Evolutionary conservation across 2,113 vertebrate genomes (phyloP).

Genomic region (Strix uralensis): DNA sequence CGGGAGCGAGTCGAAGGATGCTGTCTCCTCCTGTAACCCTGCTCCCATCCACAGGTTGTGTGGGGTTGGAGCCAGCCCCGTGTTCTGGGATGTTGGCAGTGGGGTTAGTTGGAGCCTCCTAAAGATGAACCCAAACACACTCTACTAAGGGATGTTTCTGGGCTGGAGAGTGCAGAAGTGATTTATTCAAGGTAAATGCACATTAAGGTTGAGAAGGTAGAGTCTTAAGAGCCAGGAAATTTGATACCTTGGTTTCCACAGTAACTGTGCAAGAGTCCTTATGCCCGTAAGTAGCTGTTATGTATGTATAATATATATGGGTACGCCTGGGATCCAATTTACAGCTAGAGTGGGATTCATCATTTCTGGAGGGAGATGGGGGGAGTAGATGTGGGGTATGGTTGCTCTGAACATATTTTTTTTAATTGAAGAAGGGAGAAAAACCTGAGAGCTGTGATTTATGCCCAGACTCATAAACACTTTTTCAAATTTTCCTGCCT

Average conservation of each 20-base stretch:
- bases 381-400: not conserved
- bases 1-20: not conserved
- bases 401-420: not conserved
- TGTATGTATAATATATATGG: slow-evolving; percentile 6
- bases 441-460: slow-evolving; percentile 16
- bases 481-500: slow-evolving; percentile 57
- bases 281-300: slow-evolving; percentile 32
- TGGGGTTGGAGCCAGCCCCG: fast-evolving
- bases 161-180: not conserved
- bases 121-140: not conserved
- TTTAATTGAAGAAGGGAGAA: slow-evolving; percentile 22
- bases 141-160: not conserved
- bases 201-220: not conserved
- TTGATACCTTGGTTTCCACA: slow-evolving; percentile 55
- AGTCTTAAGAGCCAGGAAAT: slow-evolving; percentile 14
- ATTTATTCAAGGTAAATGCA: slow-evolving; percentile 36
- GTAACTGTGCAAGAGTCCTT: slow-evolving; percentile 46
- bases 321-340: slow-evolving; percentile 32
- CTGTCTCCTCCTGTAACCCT: not conserved
- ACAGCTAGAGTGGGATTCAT: slow-evolving; percentile 14
- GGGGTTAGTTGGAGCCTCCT: not conserved
- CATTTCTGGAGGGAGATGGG: not conserved
- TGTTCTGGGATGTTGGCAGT: fast-evolving
- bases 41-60: not conserved
- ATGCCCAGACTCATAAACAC: slow-evolving; percentile 19